Percentiles rank a stretch among this genome's conserved stretches.
phyloP scores from a whole-genome alignment of 2,797 vertebrate species.

The Manis pentadactyla region DNA sequence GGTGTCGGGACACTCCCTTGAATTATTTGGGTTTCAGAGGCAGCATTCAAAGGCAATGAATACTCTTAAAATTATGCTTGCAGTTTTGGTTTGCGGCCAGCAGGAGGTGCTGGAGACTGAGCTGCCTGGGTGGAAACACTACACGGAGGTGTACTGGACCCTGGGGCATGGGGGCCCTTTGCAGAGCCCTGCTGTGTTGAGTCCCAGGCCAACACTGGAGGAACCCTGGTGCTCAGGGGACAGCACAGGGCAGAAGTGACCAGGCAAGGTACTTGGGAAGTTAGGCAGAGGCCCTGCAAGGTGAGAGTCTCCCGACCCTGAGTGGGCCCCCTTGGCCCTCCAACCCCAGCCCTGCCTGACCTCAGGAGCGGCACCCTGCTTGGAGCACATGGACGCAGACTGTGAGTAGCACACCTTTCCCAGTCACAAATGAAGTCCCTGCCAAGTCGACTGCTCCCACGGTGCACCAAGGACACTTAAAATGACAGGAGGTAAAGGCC shows the following conservation, averaged over 20 bases:
- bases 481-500: accelerated
- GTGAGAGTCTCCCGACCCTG: accelerated
- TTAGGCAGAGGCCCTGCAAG: not conserved
- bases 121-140: accelerated
- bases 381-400: accelerated
- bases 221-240: not conserved
- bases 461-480: too few species aligned
- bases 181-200: too few species aligned
- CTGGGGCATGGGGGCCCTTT: too few species aligned
- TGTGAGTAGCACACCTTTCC: accelerated
- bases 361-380: accelerated
- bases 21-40: accelerated
- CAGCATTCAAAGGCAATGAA: not conserved
- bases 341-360: not conserved
- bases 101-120: accelerated
- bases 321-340: not conserved
- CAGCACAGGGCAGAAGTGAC: not conserved
- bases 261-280: not conserved
- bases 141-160: accelerated
- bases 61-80: not conserved
- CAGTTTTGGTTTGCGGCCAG: not conserved
- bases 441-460: not conserved
- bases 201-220: not conserved
- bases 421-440: accelerated
- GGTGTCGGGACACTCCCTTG: too few species aligned